Evolutionary conservation across 2,888 invertebrate species (phyloP).

Genomic region (Pheosia gnoma): DNA sequence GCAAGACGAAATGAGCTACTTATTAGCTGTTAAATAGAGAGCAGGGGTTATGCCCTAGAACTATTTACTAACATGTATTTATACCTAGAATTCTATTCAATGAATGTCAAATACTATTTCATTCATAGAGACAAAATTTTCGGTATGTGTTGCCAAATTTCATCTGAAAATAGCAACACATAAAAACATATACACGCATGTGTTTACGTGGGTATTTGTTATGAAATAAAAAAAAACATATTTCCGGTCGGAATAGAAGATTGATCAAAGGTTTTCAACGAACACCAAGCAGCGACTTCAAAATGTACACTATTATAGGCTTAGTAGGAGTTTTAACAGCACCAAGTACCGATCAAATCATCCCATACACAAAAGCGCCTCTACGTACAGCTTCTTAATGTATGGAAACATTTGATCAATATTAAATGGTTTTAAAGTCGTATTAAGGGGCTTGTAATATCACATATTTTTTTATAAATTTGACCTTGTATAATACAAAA

Average conservation of each 20-base stretch:
- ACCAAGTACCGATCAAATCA: too few species aligned
- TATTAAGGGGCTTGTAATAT: too few species aligned
- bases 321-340: background rate
- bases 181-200: background rate
- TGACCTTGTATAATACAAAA: too few species aligned
- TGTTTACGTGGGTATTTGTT: conserved; percentile 3
- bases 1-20: too few species aligned
- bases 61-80: background rate
- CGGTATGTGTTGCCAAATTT: conserved; percentile 1
- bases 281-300: background rate
- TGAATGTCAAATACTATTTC: conserved; percentile 6
- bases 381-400: too few species aligned
- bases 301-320: background rate
- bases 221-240: conserved; percentile 3
- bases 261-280: conserved; percentile 1
- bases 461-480: too few species aligned
- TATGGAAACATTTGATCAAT: too few species aligned
- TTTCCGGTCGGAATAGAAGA: conserved; percentile 4
- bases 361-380: too few species aligned
- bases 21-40: too few species aligned
- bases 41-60: too few species aligned
- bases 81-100: background rate
- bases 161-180: conserved; percentile 2
- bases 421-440: too few species aligned
- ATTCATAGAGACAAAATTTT: conserved; percentile 3